phyloP scores from a whole-genome alignment of 2,888 invertebrate species.

The Dexiosoma caninum region DNA sequence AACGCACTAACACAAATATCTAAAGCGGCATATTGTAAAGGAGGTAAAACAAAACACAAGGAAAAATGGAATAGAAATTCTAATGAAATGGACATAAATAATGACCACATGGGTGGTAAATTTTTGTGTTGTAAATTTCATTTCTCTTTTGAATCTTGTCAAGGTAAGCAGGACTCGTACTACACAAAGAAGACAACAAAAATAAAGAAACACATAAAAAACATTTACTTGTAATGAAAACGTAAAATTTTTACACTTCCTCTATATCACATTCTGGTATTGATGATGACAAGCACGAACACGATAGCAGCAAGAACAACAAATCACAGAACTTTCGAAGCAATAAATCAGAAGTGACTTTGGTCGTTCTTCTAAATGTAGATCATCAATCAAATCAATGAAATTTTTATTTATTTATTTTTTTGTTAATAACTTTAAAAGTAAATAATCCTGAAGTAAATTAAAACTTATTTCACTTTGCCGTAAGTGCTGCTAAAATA shows the following conservation, averaged over 20 bases:
- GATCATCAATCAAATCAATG: constrained; percentile 67
- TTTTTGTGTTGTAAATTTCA: constrained; percentile 3
- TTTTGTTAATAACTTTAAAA: no score
- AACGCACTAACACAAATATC: neutral
- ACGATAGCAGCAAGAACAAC: constrained; percentile 18
- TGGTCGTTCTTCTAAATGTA: constrained; percentile 58
- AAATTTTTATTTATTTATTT: constrained; percentile 49
- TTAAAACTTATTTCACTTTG: no score
- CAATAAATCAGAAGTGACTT: constrained; percentile 67
- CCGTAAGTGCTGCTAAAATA: no score
- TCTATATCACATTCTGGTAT: neutral
- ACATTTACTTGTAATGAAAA: neutral
- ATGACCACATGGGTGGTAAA: constrained; percentile 47
- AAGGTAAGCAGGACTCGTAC: constrained; percentile 4
- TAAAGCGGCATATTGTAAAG: neutral
- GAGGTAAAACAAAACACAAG: no score
- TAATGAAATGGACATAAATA: constrained; percentile 30
- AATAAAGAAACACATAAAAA: neutral
- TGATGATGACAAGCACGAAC: neutral
- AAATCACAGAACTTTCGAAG: constrained; percentile 55
- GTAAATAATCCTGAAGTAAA: no score
- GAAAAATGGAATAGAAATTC: neutral
- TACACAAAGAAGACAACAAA: neutral
- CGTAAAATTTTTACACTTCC: neutral
- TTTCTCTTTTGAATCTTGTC: neutral